phyloP scores from a whole-genome alignment of 2,888 invertebrate genomes.

The Allygus modestus region DNA sequence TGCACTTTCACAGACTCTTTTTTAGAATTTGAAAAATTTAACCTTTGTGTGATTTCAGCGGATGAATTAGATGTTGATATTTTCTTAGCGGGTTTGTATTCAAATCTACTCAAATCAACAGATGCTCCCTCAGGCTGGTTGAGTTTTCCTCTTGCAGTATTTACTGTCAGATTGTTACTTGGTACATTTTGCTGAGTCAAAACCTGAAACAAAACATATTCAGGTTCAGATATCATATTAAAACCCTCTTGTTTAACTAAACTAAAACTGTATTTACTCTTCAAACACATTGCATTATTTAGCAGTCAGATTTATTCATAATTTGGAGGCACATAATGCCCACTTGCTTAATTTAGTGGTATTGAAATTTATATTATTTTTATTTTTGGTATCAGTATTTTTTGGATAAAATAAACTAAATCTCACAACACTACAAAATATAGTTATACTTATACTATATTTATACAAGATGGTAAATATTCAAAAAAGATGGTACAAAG shows the following conservation, averaged over 20 bases:
- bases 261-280: not conserved
- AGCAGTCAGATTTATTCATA: no score
- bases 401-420: no score
- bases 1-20: not conserved
- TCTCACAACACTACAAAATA: no score
- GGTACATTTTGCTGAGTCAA: not conserved
- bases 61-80: not conserved
- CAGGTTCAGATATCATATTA: not conserved
- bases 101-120: slow-evolving; percentile 17
- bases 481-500: no score
- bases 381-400: no score
- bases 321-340: no score
- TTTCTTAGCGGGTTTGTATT: slow-evolving; percentile 19
- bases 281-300: not conserved
- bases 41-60: not conserved
- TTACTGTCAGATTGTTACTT: not conserved
- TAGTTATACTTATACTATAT: no score
- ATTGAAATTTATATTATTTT: no score
- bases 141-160: not conserved
- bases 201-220: not conserved
- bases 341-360: no score
- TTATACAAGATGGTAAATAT: no score
- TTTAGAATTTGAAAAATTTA: not conserved
- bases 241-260: not conserved
- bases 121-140: not conserved